A percentile compares a stretch with the other conserved stretches of the same genome.
Conservation (phyloP, 2,888 invertebrate genomes). For the Phorcus lineatus region DNA sequence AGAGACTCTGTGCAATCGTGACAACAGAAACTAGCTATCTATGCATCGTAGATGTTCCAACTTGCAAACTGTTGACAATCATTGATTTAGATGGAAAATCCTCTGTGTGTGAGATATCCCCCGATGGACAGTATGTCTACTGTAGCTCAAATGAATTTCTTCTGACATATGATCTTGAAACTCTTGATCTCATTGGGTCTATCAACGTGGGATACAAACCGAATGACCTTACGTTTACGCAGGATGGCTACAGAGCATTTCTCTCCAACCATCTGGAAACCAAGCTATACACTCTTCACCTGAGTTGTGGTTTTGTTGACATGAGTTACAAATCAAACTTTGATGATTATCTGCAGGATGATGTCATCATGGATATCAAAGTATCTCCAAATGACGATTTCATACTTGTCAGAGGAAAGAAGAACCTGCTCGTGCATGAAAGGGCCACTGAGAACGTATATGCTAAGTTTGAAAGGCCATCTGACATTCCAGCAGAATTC, state of each 20-base stretch:
- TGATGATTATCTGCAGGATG: conserved; percentile 18
- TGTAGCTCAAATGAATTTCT: conserved; percentile 68
- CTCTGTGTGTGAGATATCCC: conserved; percentile 65
- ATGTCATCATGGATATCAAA: conserved; percentile 3
- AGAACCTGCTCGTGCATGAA: conserved; percentile 67
- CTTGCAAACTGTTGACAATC: conserved; percentile 66
- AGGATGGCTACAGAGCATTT: conserved; percentile 64
- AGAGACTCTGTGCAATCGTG: conserved; percentile 64
- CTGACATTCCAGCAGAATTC: conserved; percentile 69
- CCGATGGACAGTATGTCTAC: conserved; percentile 67
- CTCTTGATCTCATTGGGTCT: conserved; percentile 60
- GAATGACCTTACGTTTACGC: conserved; percentile 57
- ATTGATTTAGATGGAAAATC: conserved; percentile 66
- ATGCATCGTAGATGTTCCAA: conserved; percentile 64
- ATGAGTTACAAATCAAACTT: conserved; percentile 56
- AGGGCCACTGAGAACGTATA: conserved; percentile 60
- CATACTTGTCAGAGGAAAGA: conserved; percentile 47
- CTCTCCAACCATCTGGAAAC: conserved; percentile 60
- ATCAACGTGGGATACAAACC: conserved; percentile 62
- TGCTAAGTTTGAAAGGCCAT: conserved; percentile 63
- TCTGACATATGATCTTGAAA: conserved; percentile 65
- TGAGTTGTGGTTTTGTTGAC: conserved; percentile 62
- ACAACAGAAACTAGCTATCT: conserved; percentile 69
- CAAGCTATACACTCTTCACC: conserved; percentile 65
- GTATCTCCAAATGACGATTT: conserved; percentile 3